Base-by-base conservation (phyloP, 2,888 invertebrate species). In the Lypha dubia region DNA sequence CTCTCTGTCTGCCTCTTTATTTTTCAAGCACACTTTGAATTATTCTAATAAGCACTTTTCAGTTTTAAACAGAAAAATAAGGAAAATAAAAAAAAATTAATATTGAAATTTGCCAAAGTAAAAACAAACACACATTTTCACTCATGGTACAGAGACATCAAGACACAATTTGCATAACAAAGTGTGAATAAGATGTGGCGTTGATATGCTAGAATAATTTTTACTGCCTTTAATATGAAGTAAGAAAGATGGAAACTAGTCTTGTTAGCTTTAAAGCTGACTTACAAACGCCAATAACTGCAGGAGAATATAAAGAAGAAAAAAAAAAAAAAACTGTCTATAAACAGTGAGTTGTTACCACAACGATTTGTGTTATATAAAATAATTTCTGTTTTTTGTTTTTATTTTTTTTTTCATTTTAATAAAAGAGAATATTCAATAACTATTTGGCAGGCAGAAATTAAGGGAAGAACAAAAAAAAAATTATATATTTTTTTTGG, bases 151-250 rank as follows among this genome's bases (percentile, higher is more conserved):
- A 44, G 11, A 35, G 9, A 32, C 20, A 60, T 51, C 51, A 32
- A 60, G 13, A 65, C 28, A 81, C n/a, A 77, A 84, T 84, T 84
- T 82, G 84, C 84, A 82, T 84, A 20, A 81, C 84, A 84, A 84
- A 84, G 84, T 70, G 53, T 84, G 63, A 84, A 77, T 68, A 74
- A 81, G 70, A 84, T 81, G 83, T 80, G 70, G 84, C 77, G 28
- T 63, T 84, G 77, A 74, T 79, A 84, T 79, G 81, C 63, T 82
- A 65, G 81, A 84, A 82, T 65, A 74, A 79, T 65, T 84, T 81
- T 68, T 41, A 75, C 49, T 63, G 65, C 71, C 65, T 73, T 32
- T 56, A 22, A 22, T 53, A 24, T 24, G 53, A 65, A 38, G n/a
- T 22, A 35, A 60, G 24, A 38, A 51, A 22, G 8, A 5, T 41